phyloP scores from a whole-genome alignment of 2,888 invertebrate species.

The Noctuana brunneofusca region DNA sequence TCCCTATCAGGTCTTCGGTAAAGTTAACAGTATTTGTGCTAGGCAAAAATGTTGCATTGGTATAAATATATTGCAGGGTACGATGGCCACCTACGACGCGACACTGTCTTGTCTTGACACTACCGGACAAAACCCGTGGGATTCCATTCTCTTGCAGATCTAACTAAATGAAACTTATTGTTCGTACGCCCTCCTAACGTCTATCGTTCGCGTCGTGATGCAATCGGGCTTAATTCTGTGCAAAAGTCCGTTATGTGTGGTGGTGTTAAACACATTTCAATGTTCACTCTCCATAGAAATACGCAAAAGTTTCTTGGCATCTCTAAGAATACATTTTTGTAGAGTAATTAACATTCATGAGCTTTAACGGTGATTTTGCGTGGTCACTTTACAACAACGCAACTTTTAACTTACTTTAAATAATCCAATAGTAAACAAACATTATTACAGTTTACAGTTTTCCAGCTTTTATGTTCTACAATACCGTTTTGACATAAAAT shows the following conservation, averaged over 20 bases:
- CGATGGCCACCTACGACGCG: conserved; percentile 17
- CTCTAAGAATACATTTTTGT: conserved; percentile 53
- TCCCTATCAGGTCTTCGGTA: too few species aligned
- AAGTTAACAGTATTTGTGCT: neutral
- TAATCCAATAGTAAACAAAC: conserved; percentile 68
- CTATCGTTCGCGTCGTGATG: conserved; percentile 26
- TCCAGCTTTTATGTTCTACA: conserved; percentile 48
- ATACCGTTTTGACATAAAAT: conserved; percentile 70
- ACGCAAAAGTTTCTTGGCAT: conserved; percentile 53
- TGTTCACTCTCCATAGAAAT: conserved; percentile 42
- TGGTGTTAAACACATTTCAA: conserved; percentile 31
- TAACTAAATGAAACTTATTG: conserved; percentile 30
- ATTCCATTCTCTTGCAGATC: conserved; percentile 22
- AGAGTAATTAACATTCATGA: conserved; percentile 49
- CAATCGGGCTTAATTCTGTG: conserved; percentile 28
- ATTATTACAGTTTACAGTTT: conserved; percentile 64
- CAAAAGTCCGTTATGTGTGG: conserved; percentile 21
- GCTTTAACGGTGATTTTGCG: conserved; percentile 50
- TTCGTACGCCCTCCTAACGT: conserved; percentile 31
- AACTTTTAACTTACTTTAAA: conserved; percentile 48
- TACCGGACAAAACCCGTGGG: conserved; percentile 23
- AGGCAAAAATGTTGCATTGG: neutral
- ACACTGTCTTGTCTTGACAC: conserved; percentile 17
- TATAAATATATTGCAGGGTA: neutral
- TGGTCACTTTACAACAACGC: conserved; percentile 52